Base-by-base conservation (phyloP, 2,113 vertebrate genomes). In the Ceratotherium simum region DNA sequence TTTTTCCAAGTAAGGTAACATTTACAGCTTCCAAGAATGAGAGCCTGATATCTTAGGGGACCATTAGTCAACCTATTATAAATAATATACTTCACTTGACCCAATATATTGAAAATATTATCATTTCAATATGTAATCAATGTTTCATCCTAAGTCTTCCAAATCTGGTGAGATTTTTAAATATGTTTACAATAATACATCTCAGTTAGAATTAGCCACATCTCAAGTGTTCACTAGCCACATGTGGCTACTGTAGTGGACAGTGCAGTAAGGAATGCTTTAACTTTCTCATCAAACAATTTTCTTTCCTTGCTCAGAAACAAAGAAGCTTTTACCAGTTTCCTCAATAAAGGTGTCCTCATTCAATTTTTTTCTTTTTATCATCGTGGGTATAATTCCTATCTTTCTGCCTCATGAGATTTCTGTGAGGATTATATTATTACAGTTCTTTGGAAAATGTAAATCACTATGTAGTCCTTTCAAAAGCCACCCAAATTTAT, bases 261-360 rank as follows among this genome's bases (percentile, higher is more conserved):
- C 1, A 48, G 5, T 62, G 23, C 2, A 93, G 31, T 81, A 54
- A 83, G 36, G 20, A 85, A 86, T 82, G 36, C 51, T 93, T 89
- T 72, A 12, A 39, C 95, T 81, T 94, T 87, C 20, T 79, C 29
- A 96, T 90, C 10, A 33, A 83, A 29, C n/a, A 89, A 48, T 76
- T 94, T 93, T 93, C 39, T 95, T 80, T 88, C 10, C 20, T 93
- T 93, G 8, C n/a, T 85, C 65, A 70, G 51, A 81, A 89, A 58
- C 25, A 65, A 86, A 67, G 25, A 51, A 36, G 6, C 12, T 18
- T 89, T 60, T 51, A 56, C 20, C 33, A 8, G 2, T 36, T 83
- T 93, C 33, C 29, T 39, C 46, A 67, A 62, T 75, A 62, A 69
- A 92, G 3, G 0, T 39, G 3, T 78, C 25, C 14, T 80, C 20